Evolutionary conservation across 2,888 invertebrate genomes (phyloP), one percentile per base, ranked within the genome.

Genomic region (Sinopyrophorus schimmeli): DNA sequence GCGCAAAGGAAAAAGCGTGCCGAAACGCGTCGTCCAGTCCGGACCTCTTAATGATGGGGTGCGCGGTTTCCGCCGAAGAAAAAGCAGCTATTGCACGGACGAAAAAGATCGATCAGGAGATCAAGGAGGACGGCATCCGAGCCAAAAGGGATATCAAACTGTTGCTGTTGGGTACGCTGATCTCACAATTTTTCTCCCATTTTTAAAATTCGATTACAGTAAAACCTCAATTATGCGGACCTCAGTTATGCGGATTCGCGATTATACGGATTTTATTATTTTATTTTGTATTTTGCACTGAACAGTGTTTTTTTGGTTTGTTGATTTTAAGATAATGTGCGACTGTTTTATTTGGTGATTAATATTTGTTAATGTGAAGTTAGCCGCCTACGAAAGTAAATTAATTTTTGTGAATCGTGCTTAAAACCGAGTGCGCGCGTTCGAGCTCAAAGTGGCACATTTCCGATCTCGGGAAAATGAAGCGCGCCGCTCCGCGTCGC

Each of bases 1-100:
- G n/a, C n/a, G n/a, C n/a, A n/a, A n/a, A n/a, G n/a, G n/a, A 52
- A 48, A 48, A 41, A 42, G 35, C 3, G 17, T 28, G 27, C 58
- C 66, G 69, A 61, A 56, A 70, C 68, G n/a, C n/a, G n/a, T n/a
- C n/a, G 68, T 68, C 69, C 67, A 70, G 69, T 60, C 54, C 67
- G 38, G 67, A 69, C 61, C 63, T 67, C 53, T 67, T 65, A 63
- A 64, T 63, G 62, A 98, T 98, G 97, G 98, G 98, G 80, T 98
- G 98, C 84, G 94, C 97, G 77, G 92, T 97, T 87, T 97, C 96
- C 79, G 96, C 97, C 68, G 98, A 99, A 80, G 98, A 99, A 81
- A 85, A 97, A 79, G 94, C 93, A 74, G 98, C 98, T 72, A 86
- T 93, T 77, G 98, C 96, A 77, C 86, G 97, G 76, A 95, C 92